Base-by-base conservation (phyloP, 2,797 vertebrate species). In the Synaphobranchus kaupii region DNA sequence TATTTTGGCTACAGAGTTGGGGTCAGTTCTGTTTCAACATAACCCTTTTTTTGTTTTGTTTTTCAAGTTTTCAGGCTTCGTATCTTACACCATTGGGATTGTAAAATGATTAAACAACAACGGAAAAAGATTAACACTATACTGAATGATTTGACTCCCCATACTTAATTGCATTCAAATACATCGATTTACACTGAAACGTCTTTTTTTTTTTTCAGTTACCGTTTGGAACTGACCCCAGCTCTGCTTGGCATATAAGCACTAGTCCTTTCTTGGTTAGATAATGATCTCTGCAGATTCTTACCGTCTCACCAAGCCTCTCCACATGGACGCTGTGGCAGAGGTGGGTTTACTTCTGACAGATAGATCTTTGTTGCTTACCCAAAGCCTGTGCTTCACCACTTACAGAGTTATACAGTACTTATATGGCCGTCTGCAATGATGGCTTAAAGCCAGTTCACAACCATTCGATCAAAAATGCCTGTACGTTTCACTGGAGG, bases 211-310 rank as follows among this genome's bases (percentile, higher is more conserved):
- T 44, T 44, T 78, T 44, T 25, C 73, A 78, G 31, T 73, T 73
- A 8, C 3, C 10, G 5, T 81, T 81, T 25, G n/a, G 81, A 83
- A 52, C 39, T 52, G 10, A 28, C 50, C 76, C 50, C 28, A 28
- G 50, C 48, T 54, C 81, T 83, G 81, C 54, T 83, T 83, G 47
- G 50, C 81, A 83, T 83, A 83, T 39, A 80, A 80, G 71, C 76
- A 47, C 39, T 47, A 39, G 39, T 39, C 39, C 39, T 22, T 44
- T 76, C 73, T 76, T 76, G 31, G 73, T 82, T 50, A 82, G 25
- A 82, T 25, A 82, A 82, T 80, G n/a, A 73, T 9, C 76, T 47
- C 44, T 25, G 31, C 20, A 17, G 17, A 47, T 44, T 47, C 17
- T 20, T 73, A 8, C n/a, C 25, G 2, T 39, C 31, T 80, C 17